Conservation (phyloP, 2,888 invertebrate species). For the Caenorhabditis drosophilae region DNA sequence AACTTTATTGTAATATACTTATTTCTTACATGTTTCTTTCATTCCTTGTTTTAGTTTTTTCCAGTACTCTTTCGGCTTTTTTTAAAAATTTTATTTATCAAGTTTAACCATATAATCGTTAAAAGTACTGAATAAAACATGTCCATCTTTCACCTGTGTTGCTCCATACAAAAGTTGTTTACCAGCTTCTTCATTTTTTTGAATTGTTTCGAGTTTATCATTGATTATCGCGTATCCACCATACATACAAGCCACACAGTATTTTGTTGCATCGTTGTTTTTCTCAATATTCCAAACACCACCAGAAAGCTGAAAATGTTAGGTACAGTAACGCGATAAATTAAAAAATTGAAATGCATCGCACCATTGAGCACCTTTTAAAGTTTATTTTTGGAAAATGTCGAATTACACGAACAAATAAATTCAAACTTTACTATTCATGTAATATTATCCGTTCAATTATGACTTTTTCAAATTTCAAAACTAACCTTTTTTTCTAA, state of each 20-base stretch:
- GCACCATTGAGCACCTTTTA: conserved; percentile 3
- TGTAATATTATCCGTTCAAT: neutral
- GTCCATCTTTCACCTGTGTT: conserved; percentile 9
- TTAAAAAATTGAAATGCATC: neutral
- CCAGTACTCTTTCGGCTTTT: too few relatives aligned
- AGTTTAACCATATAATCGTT: conserved; percentile 41
- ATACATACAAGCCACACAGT: conserved; percentile 44
- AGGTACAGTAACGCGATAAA: conserved; percentile 1
- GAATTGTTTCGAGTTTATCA: conserved; percentile 15
- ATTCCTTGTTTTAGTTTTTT: too few relatives aligned
- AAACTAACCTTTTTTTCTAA: conserved; percentile 27
- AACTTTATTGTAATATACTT: too few relatives aligned
- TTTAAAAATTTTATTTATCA: conserved; percentile 8
- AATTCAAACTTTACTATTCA: neutral
- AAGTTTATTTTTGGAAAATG: neutral
- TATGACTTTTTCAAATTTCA: too few relatives aligned
- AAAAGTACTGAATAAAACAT: conserved; percentile 41
- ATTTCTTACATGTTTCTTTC: too few relatives aligned
- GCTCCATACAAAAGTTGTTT: conserved; percentile 43
- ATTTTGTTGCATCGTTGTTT: neutral
- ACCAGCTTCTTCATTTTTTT: conserved; percentile 27
- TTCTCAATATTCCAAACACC: conserved; percentile 50
- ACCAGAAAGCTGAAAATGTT: conserved; percentile 37
- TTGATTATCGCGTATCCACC: conserved; percentile 40
- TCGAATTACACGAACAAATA: neutral